Base-by-base conservation (phyloP, 2,888 invertebrate genomes). In the Anthoptus insignis region DNA sequence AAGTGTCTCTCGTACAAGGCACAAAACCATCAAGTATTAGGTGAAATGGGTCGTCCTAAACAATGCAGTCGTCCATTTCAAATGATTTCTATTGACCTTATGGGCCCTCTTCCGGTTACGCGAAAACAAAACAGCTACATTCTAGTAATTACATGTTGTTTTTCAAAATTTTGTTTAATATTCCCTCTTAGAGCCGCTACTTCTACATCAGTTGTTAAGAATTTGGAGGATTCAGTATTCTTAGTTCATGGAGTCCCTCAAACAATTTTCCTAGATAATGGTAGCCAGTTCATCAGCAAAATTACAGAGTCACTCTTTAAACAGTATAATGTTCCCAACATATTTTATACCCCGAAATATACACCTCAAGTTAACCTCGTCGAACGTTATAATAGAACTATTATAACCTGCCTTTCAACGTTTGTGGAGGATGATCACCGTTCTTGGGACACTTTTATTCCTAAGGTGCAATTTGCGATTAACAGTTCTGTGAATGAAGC, bases 311-410 rank as follows among this genome's bases (percentile, higher is more conserved):
- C 6, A 32, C 32, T 32, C 11, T 32, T 32, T 11, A 32, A 32
- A 32, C 6, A 32, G 11, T 27, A 27, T 27, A 24, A 7, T 7
- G 7, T 27, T 7, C 27, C 27, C 3, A 27, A 27, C 27, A 7
- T 27, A 27, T 27, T 5, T 7, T 27, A 5, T 27, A 27, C 27
- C 5, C 27, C 27, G 27, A 27, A 27, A 27, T 27, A 27, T 27
- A 27, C 27, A 7, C 27, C 27, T 7, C 42, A 42, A 3, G 42
- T 42, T 14, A 47, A 47, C 47, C 21, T 59, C 5, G 72, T 73
- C 0, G 74, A 75, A 47, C 49, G 75, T 0, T 71, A 73, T n/a
- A 75, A 76, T 37, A 72, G 61, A 45, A 75, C 73, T 1, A 65
- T 75, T 4, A 58, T 76, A 0, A 72, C 69, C 22, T 21, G 21